Conservation (phyloP, 2,797 vertebrate species). For the Coregonus sp. region DNA sequence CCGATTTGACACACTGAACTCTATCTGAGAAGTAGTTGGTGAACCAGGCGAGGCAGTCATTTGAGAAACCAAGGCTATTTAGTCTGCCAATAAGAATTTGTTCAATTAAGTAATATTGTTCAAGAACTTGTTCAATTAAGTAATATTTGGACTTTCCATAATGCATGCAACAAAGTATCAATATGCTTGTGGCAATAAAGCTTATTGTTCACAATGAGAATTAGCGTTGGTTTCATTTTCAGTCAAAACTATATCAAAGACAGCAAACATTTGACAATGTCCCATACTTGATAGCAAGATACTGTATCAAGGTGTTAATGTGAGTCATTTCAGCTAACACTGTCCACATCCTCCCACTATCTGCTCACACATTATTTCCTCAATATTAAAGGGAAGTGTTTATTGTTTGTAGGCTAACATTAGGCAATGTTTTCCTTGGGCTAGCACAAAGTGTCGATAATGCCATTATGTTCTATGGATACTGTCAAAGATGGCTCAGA, state of each 20-base stretch:
- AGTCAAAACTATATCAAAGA: too few relatives aligned
- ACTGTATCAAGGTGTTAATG: neutral
- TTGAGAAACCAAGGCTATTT: too few relatives aligned
- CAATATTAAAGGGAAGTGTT: neutral
- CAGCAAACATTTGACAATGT: neutral
- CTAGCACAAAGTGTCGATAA: slow-evolving; percentile 40
- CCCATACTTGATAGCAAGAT: neutral
- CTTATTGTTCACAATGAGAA: too few relatives aligned
- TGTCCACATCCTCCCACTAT: neutral
- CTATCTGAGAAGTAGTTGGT: too few relatives aligned
- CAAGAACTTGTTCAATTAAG: too few relatives aligned
- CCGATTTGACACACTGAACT: too few relatives aligned
- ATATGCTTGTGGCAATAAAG: too few relatives aligned
- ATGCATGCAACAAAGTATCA: too few relatives aligned
- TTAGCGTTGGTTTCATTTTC: neutral
- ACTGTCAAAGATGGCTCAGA: slow-evolving; percentile 41
- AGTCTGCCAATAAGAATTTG: too few relatives aligned
- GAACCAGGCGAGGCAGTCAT: too few relatives aligned
- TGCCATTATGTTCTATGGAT: slow-evolving; percentile 39
- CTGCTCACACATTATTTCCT: slow-evolving; percentile 2
- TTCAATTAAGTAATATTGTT: too few relatives aligned
- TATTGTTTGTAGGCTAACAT: neutral
- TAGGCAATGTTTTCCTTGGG: slow-evolving; percentile 19
- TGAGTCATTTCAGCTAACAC: neutral
- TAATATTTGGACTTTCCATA: too few relatives aligned